These are phyloP conservation scores for Drosophila gaucha DNA, from an alignment of 2,888 invertebrate genomes.

Conservation along the genomic window DNA sequence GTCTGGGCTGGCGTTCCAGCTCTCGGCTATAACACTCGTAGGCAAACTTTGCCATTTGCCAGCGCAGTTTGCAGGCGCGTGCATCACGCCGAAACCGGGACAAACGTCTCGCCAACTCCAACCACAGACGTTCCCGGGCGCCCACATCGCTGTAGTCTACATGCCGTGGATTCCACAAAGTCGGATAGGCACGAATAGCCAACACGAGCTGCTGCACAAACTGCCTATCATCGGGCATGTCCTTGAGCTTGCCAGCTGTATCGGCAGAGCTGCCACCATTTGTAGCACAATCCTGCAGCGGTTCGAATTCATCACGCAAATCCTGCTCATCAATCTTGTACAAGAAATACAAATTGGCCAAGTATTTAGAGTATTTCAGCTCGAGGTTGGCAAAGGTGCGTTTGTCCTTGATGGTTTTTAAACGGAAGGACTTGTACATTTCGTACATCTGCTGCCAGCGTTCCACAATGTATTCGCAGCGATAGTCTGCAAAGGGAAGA, in stretches of 20 bases:
- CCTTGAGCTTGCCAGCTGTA: constrained; percentile 60
- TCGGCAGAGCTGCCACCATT: constrained; percentile 1
- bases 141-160: constrained; percentile 69
- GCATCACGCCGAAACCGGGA: constrained; percentile 74
- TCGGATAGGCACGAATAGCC: constrained; percentile 67
- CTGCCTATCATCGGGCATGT: constrained; percentile 80
- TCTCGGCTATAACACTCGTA: constrained; percentile 77
- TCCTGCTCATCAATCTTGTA: constrained; percentile 82
- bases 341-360: constrained; percentile 79
- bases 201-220: constrained; percentile 74
- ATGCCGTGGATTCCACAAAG: constrained; percentile 77
- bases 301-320: constrained; percentile 74
- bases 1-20: constrained; percentile 59
- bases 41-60: constrained; percentile 82
- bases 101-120: constrained; percentile 69
- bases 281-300: constrained; percentile 68
- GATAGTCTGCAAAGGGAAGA: constrained; percentile 50
- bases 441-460: constrained; percentile 82
- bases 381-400: constrained; percentile 72
- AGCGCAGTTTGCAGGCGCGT: constrained; percentile 75
- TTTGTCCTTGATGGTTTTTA: constrained; percentile 78
- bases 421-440: constrained; percentile 82
- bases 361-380: constrained; percentile 81
- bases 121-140: constrained; percentile 77
- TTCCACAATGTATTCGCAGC: constrained; percentile 75